Evolutionary conservation across 2,113 vertebrate species (phyloP).

Genomic region (Mugil cephalus): DNA sequence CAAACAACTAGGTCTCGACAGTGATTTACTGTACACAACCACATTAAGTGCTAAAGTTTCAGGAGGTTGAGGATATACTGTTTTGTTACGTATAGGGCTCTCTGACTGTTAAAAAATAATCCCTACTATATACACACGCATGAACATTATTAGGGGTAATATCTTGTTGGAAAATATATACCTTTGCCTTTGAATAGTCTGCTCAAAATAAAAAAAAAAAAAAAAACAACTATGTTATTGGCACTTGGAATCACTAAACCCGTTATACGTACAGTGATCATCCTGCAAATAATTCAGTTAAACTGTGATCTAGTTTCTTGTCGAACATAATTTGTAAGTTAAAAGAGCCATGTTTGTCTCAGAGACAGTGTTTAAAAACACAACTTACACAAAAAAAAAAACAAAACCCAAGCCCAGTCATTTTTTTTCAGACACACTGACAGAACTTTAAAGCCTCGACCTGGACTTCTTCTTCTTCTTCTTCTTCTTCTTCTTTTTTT

Average conservation of each 20-base stretch:
- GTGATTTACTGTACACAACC: conserved; percentile 83
- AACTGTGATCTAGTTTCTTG: conserved; percentile 68
- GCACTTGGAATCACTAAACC: conserved; percentile 82
- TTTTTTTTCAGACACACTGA: conserved; percentile 44
- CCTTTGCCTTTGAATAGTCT: conserved; percentile 69
- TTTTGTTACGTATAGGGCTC: conserved; percentile 80
- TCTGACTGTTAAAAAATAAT: conserved; percentile 81
- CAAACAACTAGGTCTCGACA: conserved; percentile 76
- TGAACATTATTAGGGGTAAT: conserved; percentile 68
- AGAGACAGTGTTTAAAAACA: conserved; percentile 73
- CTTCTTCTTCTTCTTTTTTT: conserved; percentile 14
- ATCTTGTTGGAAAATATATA: conserved; percentile 80
- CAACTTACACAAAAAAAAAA: conserved; percentile 46
- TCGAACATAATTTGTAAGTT: conserved; percentile 62
- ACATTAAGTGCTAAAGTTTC: conserved; percentile 82
- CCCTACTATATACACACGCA: conserved; percentile 77
- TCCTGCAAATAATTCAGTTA: conserved; percentile 67
- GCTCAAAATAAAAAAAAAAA: conserved; percentile 47
- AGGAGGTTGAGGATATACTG: conserved; percentile 76
- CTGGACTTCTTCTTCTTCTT: conserved; percentile 41
- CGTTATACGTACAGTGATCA: conserved; percentile 69
- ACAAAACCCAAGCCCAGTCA: conserved; percentile 60
- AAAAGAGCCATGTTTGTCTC: conserved; percentile 67
- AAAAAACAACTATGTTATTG: conserved; percentile 71
- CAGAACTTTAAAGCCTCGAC: conserved; percentile 62